Base-by-base conservation (phyloP, 2,797 vertebrate genomes). In the Coracias cyanogaster region DNA sequence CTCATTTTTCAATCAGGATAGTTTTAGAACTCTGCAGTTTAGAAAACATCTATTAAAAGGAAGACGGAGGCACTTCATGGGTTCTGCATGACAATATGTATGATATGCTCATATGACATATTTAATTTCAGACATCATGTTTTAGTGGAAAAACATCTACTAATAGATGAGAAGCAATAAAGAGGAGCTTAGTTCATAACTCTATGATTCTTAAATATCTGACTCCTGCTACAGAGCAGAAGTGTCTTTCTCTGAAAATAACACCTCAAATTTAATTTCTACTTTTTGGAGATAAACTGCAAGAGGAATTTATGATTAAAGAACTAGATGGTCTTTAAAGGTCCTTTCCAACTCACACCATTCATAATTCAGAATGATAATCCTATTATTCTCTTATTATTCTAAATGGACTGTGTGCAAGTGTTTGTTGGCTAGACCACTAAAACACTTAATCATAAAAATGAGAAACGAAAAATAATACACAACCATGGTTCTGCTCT, bases 131-230 rank as follows among this genome's bases (percentile, higher is more conserved):
- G 14, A 12, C 17, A 58, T 6, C 10, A 18, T 64, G 6, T 43
- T 78, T 78, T 70, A 62, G 13, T n/a, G 7, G 29, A 66, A 78
- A 78, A 5, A 2, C 10, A 49, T 25, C 8, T 48, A 17, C 29
- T 74, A n/a, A 54, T 10, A 54, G 4, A 62, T n/a, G 4, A n/a
- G 16, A 62, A 43, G 8, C 0, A 0, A 22, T 28, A 51, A 58
- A 55, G 4, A 31, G 7, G 4, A 67, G 2, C 19, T 55, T 82
- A 52, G 21, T 43, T 74, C 12, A 15, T 48, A 79, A 26, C 5
- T 66, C 16, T 10, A 1, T 62, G 20, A 29, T 45, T 82, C 26
- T 39, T 69, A 67, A 61, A 3, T 3, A 61, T 29, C 15, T 35
- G 49, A 43, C 16, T 43, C 55, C 5, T 64, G 7, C 2, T 64